Conservation (phyloP, 2,113 vertebrate species). For the Tupaia tana region DNA sequence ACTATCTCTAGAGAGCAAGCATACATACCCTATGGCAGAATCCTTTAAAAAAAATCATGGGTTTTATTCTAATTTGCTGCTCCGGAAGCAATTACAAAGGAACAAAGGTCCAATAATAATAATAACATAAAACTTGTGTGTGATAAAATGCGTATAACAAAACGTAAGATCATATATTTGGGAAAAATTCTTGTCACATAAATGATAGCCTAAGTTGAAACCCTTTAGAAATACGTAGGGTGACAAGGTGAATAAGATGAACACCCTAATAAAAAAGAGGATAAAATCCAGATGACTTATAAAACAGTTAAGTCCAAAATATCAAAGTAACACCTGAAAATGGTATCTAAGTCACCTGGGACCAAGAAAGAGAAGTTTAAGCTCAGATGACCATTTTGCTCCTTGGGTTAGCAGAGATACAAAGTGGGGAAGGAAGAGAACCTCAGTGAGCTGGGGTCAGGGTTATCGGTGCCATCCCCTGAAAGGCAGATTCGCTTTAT, state of each 20-base stretch:
- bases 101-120: conserved; percentile 26
- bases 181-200: not conserved
- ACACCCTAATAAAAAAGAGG: not conserved
- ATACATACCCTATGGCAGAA: no score
- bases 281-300: not conserved
- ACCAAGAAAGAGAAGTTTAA: not conserved
- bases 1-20: no score
- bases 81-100: not conserved
- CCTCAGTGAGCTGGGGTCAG: not conserved
- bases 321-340: not conserved
- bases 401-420: not conserved
- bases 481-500: not conserved
- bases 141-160: not conserved
- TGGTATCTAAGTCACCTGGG: not conserved
- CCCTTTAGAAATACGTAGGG: not conserved
- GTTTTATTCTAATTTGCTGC: not conserved
- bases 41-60: not conserved
- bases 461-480: no score
- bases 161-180: not conserved
- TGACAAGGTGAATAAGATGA: not conserved
- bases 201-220: not conserved
- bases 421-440: fast-evolving
- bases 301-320: not conserved
- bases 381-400: not conserved
- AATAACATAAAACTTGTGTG: not conserved